phyloP scores from a whole-genome alignment of 2,113 vertebrate species.

The Larimichthys polyactis region DNA sequence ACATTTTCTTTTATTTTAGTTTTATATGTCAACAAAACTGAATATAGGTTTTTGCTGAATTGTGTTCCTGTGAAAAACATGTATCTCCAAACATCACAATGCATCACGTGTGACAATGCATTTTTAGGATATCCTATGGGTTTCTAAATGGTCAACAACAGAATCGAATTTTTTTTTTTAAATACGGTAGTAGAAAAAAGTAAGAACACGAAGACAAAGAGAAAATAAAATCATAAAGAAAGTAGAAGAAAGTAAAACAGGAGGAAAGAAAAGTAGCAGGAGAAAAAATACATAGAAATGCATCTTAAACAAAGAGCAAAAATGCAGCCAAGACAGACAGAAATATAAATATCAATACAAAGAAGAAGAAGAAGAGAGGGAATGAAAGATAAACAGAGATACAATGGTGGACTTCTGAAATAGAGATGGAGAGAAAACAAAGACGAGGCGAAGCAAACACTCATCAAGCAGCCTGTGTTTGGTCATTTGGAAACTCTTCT shows the following conservation, averaged over 20 bases:
- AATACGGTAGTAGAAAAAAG: too few species aligned
- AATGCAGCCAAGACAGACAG: constrained; percentile 54
- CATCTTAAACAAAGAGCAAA: constrained; percentile 35
- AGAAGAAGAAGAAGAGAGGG: constrained; percentile 31
- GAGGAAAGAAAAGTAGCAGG: constrained; percentile 1
- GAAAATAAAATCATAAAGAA: constrained; percentile 21
- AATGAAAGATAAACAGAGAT: constrained; percentile 68
- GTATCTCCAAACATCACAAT: background rate
- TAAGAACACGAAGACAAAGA: constrained; percentile 26
- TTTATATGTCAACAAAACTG: background rate
- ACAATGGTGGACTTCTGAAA: constrained; percentile 59
- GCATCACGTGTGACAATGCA: background rate
- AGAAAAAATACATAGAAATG: constrained; percentile 21
- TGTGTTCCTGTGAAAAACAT: background rate
- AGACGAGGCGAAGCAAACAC: constrained; percentile 64
- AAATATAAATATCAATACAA: constrained; percentile 55
- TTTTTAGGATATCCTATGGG: background rate
- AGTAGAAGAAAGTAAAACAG: constrained; percentile 46
- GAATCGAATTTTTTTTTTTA: background rate
- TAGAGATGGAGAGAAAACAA: constrained; percentile 58
- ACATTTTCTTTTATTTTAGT: background rate
- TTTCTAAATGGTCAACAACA: background rate
- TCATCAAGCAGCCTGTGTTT: constrained; percentile 73
- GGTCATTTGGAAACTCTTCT: constrained; percentile 74
- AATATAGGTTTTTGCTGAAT: background rate